Conservation (phyloP, 2,113 vertebrate genomes). For the Zapus hudsonius region DNA sequence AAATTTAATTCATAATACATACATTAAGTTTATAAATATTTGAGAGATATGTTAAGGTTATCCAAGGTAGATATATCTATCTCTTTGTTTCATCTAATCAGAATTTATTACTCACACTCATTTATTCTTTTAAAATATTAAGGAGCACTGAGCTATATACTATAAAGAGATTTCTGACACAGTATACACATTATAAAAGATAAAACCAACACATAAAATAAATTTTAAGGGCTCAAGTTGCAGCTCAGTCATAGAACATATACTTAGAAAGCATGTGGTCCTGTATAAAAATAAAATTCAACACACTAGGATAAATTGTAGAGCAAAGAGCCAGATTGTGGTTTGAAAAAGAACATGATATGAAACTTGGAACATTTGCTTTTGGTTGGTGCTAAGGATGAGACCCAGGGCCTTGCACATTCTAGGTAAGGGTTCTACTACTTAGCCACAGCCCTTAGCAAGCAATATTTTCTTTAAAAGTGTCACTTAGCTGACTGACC, state of each 20-base stretch:
- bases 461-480: background rate
- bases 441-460: no score
- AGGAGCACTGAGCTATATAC: background rate
- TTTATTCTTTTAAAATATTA: conserved; percentile 25
- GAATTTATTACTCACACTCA: conserved; percentile 8
- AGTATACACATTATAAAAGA: background rate
- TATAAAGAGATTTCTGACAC: background rate
- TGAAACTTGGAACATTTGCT: background rate
- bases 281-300: background rate
- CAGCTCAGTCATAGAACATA: background rate
- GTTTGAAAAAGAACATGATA: background rate
- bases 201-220: background rate
- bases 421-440: no score
- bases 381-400: no score
- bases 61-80: background rate
- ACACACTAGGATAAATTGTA: background rate
- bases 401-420: no score
- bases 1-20: background rate
- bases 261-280: background rate
- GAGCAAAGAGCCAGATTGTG: background rate
- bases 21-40: conserved; percentile 1
- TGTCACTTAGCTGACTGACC: background rate
- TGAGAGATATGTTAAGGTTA: background rate
- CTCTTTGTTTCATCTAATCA: background rate
- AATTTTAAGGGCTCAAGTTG: background rate